Evolutionary conservation across 2,113 vertebrate species (phyloP).

Genomic region (Passer montanus): DNA sequence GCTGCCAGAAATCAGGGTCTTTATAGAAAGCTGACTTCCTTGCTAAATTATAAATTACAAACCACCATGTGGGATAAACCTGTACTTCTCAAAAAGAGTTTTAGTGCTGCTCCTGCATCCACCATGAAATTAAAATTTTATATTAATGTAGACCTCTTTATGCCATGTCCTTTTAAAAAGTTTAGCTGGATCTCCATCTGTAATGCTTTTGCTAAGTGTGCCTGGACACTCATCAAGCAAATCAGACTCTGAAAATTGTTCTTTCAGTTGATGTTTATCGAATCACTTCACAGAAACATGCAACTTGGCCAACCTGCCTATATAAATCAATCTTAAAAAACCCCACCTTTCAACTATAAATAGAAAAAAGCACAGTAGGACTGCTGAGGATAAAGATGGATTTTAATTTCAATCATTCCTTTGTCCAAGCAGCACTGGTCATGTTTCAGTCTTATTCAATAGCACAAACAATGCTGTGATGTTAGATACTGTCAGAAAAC

Average conservation of each 20-base stretch:
- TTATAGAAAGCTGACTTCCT: neutral
- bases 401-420: conserved; percentile 9
- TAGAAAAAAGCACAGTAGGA: neutral
- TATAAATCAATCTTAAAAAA: neutral
- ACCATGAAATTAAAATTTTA: neutral
- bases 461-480: neutral
- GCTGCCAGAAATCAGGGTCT: neutral
- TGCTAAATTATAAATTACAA: neutral
- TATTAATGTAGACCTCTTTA: neutral
- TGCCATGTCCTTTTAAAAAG: neutral
- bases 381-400: conserved; percentile 1
- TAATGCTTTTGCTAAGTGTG: neutral
- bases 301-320: neutral
- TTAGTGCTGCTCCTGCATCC: neutral
- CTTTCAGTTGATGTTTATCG: neutral
- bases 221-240: neutral
- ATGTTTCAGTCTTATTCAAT: neutral
- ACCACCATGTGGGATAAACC: neutral
- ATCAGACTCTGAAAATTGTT: neutral
- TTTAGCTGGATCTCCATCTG: neutral
- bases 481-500: neutral
- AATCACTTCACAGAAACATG: neutral
- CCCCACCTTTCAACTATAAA: neutral
- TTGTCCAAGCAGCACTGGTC: neutral
- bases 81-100: neutral